These are phyloP conservation scores for Agrochola litura DNA, from an alignment of 2,888 invertebrate species.

Conservation along the genomic window DNA sequence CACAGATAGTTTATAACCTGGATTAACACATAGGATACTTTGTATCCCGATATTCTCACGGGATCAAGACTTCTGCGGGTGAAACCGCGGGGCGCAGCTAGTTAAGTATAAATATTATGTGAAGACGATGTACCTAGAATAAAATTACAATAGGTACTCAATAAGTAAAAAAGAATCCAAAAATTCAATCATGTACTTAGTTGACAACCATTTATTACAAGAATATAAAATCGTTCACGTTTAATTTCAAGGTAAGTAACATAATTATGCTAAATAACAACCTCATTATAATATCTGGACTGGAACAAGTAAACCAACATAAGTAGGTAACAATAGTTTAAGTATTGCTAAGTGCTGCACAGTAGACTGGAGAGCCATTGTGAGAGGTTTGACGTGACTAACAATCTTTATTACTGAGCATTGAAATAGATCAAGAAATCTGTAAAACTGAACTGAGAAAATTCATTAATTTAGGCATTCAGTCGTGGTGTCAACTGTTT, in stretches of 20 bases:
- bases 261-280: constrained; percentile 34
- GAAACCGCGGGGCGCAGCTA: too few relatives aligned
- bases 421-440: neutral
- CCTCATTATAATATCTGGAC: constrained; percentile 44
- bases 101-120: too few relatives aligned
- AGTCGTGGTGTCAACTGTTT: too few relatives aligned
- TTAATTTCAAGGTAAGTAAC: constrained; percentile 37
- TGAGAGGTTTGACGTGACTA: constrained; percentile 3
- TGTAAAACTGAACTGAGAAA: neutral
- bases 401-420: neutral
- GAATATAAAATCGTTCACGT: constrained; percentile 27
- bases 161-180: neutral
- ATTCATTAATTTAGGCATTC: neutral
- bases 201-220: neutral
- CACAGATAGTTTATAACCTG: too few relatives aligned
- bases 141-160: too few relatives aligned
- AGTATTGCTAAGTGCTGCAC: constrained; percentile 31
- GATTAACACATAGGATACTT: too few relatives aligned
- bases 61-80: too few relatives aligned
- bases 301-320: constrained; percentile 31
- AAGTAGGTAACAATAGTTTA: constrained; percentile 1
- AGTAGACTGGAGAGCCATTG: neutral
- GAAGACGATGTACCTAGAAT: neutral
- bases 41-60: too few relatives aligned
- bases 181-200: neutral